These are phyloP conservation scores for Pentamera pediparva DNA, from an alignment of 53 echinoderm and acorn worm genomes.

Conservation along the genomic window DNA sequence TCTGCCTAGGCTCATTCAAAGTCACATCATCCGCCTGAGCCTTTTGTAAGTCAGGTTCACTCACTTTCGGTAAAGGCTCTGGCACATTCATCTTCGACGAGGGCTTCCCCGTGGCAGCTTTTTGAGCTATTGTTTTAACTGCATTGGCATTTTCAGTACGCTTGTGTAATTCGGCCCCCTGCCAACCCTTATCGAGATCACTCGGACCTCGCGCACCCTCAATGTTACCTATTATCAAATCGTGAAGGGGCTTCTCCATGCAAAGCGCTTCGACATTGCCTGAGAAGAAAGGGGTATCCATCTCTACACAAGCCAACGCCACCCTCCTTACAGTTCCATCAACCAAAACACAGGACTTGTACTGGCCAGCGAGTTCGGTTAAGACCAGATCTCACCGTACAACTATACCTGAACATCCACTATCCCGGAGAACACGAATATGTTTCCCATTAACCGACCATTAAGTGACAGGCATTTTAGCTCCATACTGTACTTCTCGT, in stretches of 20 bases:
- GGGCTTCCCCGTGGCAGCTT: neutral
- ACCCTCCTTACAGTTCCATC: conserved; percentile 26
- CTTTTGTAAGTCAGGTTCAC: neutral
- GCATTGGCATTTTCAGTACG: neutral
- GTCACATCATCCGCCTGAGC: conserved; percentile 10
- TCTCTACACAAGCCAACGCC: conserved; percentile 8
- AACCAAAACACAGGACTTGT: conserved; percentile 7
- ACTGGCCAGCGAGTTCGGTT: neutral
- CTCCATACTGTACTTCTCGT: too few species aligned
- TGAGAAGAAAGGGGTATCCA: conserved; percentile 36
- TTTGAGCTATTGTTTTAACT: neutral
- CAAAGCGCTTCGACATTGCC: conserved; percentile 38
- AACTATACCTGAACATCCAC: conserved; percentile 25
- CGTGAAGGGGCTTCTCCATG: conserved; percentile 33
- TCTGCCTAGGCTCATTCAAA: neutral
- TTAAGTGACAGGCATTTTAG: neutral
- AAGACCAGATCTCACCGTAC: neutral
- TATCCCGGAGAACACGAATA: neutral
- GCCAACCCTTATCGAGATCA: neutral
- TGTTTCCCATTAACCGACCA: neutral
- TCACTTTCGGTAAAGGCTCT: neutral
- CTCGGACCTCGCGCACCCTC: neutral
- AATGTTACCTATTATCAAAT: conserved; percentile 1
- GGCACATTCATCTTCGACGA: neutral
- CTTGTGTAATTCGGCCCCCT: neutral